phyloP scores from a whole-genome alignment of 2,888 invertebrate species.

The Bembecia ichneumoniformis region DNA sequence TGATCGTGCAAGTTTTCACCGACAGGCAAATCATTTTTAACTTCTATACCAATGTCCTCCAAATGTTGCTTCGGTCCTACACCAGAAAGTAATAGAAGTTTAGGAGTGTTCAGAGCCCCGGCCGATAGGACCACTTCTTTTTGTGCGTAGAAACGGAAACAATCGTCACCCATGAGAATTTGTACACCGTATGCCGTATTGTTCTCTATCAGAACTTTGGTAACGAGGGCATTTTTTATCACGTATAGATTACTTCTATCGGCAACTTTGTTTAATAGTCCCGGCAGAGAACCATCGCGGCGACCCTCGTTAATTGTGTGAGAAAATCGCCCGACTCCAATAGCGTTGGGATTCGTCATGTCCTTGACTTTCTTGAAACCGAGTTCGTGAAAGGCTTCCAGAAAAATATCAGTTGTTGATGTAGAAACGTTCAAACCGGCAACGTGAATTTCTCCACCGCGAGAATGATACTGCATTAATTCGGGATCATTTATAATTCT shows the following conservation, averaged over 20 bases:
- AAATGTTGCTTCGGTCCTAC: constrained; percentile 42
- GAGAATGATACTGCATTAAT: constrained; percentile 36
- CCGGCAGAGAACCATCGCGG: constrained; percentile 41
- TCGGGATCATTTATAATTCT: constrained; percentile 32
- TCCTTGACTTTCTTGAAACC: constrained; percentile 42
- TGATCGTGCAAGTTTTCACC: constrained; percentile 54
- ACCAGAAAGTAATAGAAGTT: constrained; percentile 47
- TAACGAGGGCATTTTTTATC: constrained; percentile 33
- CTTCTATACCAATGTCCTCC: constrained; percentile 24
- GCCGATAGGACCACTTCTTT: constrained; percentile 48
- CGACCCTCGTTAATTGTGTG: constrained; percentile 43
- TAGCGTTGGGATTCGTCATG: constrained; percentile 21
- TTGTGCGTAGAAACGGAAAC: constrained; percentile 26
- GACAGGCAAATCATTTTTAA: constrained; percentile 40
- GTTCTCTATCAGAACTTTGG: constrained; percentile 35
- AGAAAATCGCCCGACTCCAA: constrained; percentile 50
- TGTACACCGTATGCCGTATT: constrained; percentile 32
- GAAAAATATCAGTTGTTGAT: constrained; percentile 22
- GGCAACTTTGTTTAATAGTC: constrained; percentile 28
- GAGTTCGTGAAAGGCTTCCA: constrained; percentile 41
- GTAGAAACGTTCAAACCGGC: constrained; percentile 26
- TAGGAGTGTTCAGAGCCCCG: constrained; percentile 50
- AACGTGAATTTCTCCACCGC: constrained; percentile 45
- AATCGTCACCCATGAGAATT: constrained; percentile 19
- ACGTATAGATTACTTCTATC: constrained; percentile 30